Base-by-base conservation (phyloP, 2,888 invertebrate species). In the Caenorhabditis uteleia region DNA sequence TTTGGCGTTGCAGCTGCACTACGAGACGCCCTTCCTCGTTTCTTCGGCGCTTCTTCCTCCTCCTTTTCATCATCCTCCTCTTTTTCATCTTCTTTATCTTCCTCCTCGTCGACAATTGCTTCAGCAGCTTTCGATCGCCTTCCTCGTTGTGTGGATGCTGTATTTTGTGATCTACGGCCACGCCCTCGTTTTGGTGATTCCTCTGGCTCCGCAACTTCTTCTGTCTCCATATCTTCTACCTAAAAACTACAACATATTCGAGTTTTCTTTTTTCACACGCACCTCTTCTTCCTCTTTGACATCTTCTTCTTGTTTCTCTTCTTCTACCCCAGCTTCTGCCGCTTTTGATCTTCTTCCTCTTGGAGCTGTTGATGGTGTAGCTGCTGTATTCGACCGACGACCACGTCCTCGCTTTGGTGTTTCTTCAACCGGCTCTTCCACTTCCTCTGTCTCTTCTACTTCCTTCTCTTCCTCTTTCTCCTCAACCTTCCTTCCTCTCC, bases 401-500 rank as follows among this genome's bases (percentile, higher is more conserved):
- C 23, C 21, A 43, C 48, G 3, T 14, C 43, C 10, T 38, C 40
- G 1, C 33, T n/a, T 27, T 51, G 23, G 16, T 45, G 33, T 34
- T 42, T 25, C n/a, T 45, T 34, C n/a, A n/a, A n/a, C n/a, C n/a
- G n/a, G n/a, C 31, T 47, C 56, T n/a, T 21, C 45, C n/a, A 12
- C 58, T 8, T 60, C 49, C 20, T 45, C 47, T 12, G n/a, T 40
- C 16, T 64, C 34, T 5, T 42, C 55, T 38, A 47, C 51, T 23
- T 39, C 33, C 8, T 49, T 45, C 27, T 55, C 40, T n/a, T 12
- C 43, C n/a, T 8, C 10, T 23, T 48, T 42, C 10, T 3, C 18
- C 23, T 23, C 23, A n/a, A 3, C 3, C 16, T 1, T 27, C 43
- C 49, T 16, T 55, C 53, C 14, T 23, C 57, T 12, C 10, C 38